Conservation (phyloP, 2,113 vertebrate genomes). For the Leucoraja erinaceus region DNA sequence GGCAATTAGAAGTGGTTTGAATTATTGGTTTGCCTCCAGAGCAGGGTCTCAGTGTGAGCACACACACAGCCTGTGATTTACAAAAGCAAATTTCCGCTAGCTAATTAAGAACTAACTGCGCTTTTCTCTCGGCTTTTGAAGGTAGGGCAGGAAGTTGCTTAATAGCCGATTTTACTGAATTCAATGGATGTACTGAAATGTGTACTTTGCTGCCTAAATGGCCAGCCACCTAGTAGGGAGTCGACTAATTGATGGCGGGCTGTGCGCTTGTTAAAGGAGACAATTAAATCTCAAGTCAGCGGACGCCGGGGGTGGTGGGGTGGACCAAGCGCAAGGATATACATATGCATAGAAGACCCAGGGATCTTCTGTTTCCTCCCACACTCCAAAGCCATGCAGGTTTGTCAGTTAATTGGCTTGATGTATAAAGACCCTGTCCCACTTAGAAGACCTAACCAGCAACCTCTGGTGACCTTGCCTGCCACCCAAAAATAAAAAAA, state of each 20-base stretch:
- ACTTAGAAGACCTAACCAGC: no score
- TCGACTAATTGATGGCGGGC: neutral
- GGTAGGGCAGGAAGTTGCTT: neutral
- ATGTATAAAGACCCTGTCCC: no score
- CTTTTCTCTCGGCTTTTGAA: neutral
- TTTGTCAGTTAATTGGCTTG: no score
- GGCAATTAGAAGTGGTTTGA: neutral
- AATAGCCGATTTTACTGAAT: neutral
- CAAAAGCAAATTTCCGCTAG: neutral
- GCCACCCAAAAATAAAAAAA: no score
- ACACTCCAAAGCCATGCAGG: no score
- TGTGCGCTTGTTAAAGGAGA: neutral
- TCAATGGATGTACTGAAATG: neutral
- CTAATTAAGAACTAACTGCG: neutral
- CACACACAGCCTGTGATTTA: neutral
- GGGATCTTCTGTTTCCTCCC: no score
- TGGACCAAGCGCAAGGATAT: no score
- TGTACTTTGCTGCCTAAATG: neutral
- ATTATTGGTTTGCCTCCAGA: neutral
- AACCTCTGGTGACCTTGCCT: no score
- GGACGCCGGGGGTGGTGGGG: no score
- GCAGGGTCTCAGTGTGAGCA: neutral
- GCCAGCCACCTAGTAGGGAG: neutral
- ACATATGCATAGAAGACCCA: no score
- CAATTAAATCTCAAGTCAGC: neutral